Evolutionary conservation across 2,888 invertebrate species (phyloP), one percentile per base, ranked within the genome.

Genomic region (Melinaea menophilus): DNA sequence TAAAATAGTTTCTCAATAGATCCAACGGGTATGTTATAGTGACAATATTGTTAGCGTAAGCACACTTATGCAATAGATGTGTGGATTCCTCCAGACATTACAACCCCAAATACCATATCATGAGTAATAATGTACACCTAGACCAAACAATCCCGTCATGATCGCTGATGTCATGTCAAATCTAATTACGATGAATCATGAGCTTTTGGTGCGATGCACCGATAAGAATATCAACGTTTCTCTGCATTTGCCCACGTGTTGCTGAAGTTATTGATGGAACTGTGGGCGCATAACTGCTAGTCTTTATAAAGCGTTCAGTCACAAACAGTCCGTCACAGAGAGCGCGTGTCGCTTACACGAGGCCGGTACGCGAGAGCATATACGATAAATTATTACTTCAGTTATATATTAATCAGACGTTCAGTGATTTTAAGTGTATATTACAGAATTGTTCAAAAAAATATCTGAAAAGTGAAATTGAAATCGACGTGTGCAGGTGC

Each of bases 241-340:
- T 73, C 70, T 73, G 72, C 77, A 77, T 75, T 77, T 76, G 82
- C 84, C 88, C 90, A 90, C 89, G 90, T 90, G 89, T 82, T 82
- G 73, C 80, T 80, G 78, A 79, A 84, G 81, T 82, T 87, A 85
- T 87, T 83, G 86, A 85, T 81, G 86, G 82, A 79, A 79, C 83
- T 77, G 86, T 88, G 86, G 86, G 86, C 87, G 89, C 89, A 89
- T 89, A 90, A 90, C 88, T 87, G 87, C 84, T 84, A 79, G 84
- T 69, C 79, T 70, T 78, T 72, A 76, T 76, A 72, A 74, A 79
- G 79, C 85, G 84, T 81, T 90, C 90, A 90, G 90, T 90, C 78
- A 79, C 83, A 81, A 84, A 87, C 85, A 84, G 88, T 76, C 77
- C 80, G 87, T 76, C 80, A 80, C 78, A 81, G 77, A 72, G 84